A percentile compares a stretch with the other conserved stretches of the same genome.
phyloP scores from a whole-genome alignment of 2,797 vertebrate genomes.

The Catharus ustulatus region DNA sequence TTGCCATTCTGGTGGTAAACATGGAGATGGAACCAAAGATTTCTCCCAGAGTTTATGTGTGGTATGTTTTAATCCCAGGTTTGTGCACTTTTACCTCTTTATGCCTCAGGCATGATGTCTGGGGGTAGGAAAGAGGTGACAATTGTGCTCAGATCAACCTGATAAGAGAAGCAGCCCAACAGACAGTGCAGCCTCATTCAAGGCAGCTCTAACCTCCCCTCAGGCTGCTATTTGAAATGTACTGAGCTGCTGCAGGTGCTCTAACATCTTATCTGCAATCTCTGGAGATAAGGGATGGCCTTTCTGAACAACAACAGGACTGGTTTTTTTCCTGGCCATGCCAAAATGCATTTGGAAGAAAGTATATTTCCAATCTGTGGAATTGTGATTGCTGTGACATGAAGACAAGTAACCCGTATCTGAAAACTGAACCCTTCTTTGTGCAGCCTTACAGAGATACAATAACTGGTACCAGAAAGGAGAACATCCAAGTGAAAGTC shows the following conservation, averaged over 20 bases:
- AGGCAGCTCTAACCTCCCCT: background rate
- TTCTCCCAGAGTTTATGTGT: background rate
- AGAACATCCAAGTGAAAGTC: background rate
- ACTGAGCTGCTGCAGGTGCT: background rate
- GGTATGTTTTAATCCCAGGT: background rate
- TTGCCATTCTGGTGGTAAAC: background rate
- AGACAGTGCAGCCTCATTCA: background rate
- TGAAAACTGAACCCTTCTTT: background rate
- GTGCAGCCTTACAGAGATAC: background rate
- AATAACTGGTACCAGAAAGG: background rate
- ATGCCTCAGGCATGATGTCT: background rate
- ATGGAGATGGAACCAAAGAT: background rate
- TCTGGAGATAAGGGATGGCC: background rate
- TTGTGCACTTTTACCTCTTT: background rate
- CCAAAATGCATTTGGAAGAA: background rate
- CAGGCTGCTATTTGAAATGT: background rate
- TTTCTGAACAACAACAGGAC: background rate
- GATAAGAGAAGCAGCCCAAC: background rate
- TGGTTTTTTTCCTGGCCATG: background rate
- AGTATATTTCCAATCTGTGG: background rate
- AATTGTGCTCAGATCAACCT: background rate
- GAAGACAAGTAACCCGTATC: background rate
- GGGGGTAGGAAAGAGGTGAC: background rate
- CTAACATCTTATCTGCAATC: background rate
- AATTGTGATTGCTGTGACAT: background rate